Evolutionary conservation across 1,140 invertebrate genomes (phyloP), one percentile per base, ranked within the genome.

Genomic region (Lasioglossum baleicum): DNA sequence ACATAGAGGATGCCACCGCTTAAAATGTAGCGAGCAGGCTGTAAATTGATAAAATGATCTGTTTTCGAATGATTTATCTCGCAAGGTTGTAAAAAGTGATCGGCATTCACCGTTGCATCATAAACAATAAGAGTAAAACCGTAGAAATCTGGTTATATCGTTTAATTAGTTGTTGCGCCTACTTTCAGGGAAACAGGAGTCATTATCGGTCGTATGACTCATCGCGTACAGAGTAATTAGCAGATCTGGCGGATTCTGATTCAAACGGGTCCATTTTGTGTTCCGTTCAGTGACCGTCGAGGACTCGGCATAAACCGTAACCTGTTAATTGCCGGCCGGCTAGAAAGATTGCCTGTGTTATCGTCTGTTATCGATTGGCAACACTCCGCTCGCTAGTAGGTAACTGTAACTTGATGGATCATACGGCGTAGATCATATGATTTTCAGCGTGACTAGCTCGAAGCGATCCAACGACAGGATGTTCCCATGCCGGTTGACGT

Each of bases 321-420:
- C 48, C 58, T 17, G 17, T 76, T 74, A 76, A 69, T 76, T 68
- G 48, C 58, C 75, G 68, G 77, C 80, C 84, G 73, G 80, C 77
- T 83, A n/a, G 82, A 76, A 72, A 83, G 87, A 89, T 88, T 84
- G 83, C 87, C 84, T 84, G 60, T 75, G 88, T 89, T 90, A 91
- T 91, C 89, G 87, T 73, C 75, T 73, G 84, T 83, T 90, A 90
- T 90, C 89, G 86, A 90, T 90, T 88, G 87, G 87, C 87, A 88
- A 90, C 85, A 86, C 87, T 87, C 87, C 86, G 86, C 82, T 88
- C 84, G 70, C 78, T 71, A 78, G 26, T 77, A 68, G 63, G 58
- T 91, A 90, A 91, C 90, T 90, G 90, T 91, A 91, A 90, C 89
- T 88, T 88, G 87, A 91, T 91, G 87, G 88, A 89, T 90, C 80